A percentile compares a stretch with the other conserved stretches of the same genome.
These are phyloP conservation scores for Myotis planiceps DNA, from an alignment of 2,797 vertebrate genomes.

Conservation along the genomic window DNA sequence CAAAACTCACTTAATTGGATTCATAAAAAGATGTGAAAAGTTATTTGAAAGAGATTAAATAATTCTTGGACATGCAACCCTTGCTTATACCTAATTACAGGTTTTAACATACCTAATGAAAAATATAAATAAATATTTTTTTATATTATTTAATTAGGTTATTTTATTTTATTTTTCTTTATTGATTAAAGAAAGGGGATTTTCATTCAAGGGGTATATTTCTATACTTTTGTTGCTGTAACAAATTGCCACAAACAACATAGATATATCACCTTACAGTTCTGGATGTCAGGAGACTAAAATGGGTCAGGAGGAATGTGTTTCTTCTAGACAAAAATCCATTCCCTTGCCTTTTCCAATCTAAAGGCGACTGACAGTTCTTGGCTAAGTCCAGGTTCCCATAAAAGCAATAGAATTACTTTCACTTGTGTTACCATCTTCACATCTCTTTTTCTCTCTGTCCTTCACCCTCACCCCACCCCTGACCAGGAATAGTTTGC, in stretches of 20 bases:
- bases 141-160: no score
- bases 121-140: not conserved
- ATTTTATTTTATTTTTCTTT: no score
- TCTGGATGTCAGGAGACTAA: not conserved
- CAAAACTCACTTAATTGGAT: not conserved
- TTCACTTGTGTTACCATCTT: not conserved
- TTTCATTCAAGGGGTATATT: not conserved
- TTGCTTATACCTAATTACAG: not conserved
- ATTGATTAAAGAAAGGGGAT: not conserved
- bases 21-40: not conserved
- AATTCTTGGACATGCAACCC: not conserved
- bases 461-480: not conserved
- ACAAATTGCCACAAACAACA: not conserved
- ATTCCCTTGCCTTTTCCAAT: not conserved
- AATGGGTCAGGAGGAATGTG: fast-evolving
- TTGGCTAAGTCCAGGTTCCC: not conserved
- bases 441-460: not conserved
- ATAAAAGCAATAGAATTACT: not conserved
- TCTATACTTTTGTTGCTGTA: not conserved
- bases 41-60: not conserved
- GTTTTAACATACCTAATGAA: not conserved
- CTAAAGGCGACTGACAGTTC: not conserved
- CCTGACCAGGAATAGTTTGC: not conserved
- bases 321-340: not conserved
- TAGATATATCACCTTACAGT: not conserved